These are phyloP conservation scores for Chionodraco myersi DNA, from an alignment of 2,113 vertebrate genomes.

Conservation along the genomic window DNA sequence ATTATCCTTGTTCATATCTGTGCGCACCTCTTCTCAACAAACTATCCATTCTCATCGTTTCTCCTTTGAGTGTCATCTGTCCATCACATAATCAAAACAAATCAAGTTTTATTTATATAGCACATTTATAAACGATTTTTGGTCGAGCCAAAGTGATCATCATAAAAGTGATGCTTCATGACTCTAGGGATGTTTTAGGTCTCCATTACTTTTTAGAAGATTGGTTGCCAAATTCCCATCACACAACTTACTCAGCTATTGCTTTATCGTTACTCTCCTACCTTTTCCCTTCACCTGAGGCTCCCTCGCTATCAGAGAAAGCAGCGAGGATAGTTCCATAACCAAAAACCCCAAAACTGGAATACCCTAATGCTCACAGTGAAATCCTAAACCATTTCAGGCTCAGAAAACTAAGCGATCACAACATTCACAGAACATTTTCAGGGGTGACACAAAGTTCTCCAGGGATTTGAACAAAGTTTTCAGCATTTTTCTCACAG, in stretches of 20 bases:
- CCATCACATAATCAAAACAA: not conserved
- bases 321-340: not conserved
- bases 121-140: no score
- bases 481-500: constrained; percentile 33
- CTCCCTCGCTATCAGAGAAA: constrained; percentile 27
- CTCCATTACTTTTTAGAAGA: constrained; percentile 47
- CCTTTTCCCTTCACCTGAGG: constrained; percentile 23
- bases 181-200: constrained; percentile 37
- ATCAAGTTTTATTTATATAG: no score
- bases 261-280: constrained; percentile 12
- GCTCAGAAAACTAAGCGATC: constrained; percentile 46
- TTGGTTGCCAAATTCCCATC: constrained; percentile 27
- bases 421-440: constrained; percentile 38
- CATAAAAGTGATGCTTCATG: not conserved
- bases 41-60: not conserved
- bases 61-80: not conserved
- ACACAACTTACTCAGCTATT: constrained; percentile 29
- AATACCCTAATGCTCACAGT: constrained; percentile 32
- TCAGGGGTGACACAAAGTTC: constrained; percentile 53
- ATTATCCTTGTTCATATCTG: not conserved
- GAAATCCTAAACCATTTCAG: constrained; percentile 49
- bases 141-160: no score
- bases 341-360: constrained; percentile 27
- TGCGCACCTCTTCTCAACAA: not conserved
- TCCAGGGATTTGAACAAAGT: constrained; percentile 48